Evolutionary conservation across 1,140 invertebrate species (phyloP).

Genomic region (Bombus fervidus): DNA sequence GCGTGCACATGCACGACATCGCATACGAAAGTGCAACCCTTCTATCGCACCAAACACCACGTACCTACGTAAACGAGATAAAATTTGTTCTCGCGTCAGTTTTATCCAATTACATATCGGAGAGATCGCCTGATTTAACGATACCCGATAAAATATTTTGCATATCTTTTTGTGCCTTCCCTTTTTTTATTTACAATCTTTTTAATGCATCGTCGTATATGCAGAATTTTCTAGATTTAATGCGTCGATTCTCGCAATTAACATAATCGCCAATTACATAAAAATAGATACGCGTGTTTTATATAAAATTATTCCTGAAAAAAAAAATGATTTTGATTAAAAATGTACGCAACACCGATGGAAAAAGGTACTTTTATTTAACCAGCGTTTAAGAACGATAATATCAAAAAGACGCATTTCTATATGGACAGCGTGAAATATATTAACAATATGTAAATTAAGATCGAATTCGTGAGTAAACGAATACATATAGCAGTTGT

Average conservation of each 20-base stretch:
- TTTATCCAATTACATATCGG: constrained; percentile 17
- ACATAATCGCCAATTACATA: too few species aligned
- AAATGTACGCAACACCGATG: too few species aligned
- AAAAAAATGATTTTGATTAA: too few species aligned
- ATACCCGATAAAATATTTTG: background rate
- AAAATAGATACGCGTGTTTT: too few species aligned
- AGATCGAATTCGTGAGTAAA: background rate
- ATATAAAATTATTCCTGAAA: too few species aligned
- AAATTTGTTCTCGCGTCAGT: constrained; percentile 35
- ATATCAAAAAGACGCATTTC: too few species aligned
- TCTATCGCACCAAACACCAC: background rate
- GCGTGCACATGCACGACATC: background rate
- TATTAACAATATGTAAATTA: background rate
- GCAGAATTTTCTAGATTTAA: too few species aligned
- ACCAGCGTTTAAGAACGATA: too few species aligned
- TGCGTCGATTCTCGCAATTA: too few species aligned
- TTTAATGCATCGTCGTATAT: background rate
- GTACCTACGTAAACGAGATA: constrained; percentile 25
- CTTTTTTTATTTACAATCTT: background rate
- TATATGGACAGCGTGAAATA: too few species aligned
- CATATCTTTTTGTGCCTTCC: background rate
- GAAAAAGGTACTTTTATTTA: too few species aligned
- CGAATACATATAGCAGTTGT: background rate
- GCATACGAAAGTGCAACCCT: constrained; percentile 4
- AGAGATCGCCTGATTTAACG: background rate